phyloP scores from a whole-genome alignment of 1,140 invertebrate genomes.

The Zaprionus camerounensis region DNA sequence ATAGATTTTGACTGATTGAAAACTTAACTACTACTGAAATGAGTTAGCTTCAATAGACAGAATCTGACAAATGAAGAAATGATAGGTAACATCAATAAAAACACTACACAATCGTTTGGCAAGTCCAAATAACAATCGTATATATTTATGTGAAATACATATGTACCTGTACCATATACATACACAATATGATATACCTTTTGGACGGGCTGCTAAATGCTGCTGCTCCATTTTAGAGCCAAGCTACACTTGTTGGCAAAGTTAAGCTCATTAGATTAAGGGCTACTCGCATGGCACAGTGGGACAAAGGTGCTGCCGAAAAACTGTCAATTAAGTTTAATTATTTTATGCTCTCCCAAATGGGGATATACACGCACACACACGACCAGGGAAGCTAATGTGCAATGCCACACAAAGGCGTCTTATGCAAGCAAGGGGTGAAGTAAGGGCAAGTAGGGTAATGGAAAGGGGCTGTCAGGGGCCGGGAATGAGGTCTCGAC shows the following conservation, averaged over 20 bases:
- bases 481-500: constrained; percentile 7
- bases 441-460: not conserved
- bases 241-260: constrained; percentile 60
- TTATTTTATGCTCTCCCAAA: constrained; percentile 72
- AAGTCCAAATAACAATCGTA: no score
- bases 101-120: no score
- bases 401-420: constrained; percentile 52
- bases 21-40: not conserved
- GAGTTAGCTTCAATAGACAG: not conserved
- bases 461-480: not conserved
- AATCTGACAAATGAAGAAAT: no score
- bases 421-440: constrained; percentile 65
- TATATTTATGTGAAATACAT: no score
- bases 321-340: constrained; percentile 81
- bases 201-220: not conserved
- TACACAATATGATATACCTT: not conserved
- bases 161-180: not conserved
- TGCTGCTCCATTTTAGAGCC: not conserved
- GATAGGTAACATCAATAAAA: no score
- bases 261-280: constrained; percentile 75
- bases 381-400: constrained; percentile 39
- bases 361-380: constrained; percentile 41
- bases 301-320: constrained; percentile 71
- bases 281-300: constrained; percentile 39
- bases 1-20: not conserved